Conservation (phyloP, 92 coral and sea anemone species). For the Desmophyllum pertusum region DNA sequence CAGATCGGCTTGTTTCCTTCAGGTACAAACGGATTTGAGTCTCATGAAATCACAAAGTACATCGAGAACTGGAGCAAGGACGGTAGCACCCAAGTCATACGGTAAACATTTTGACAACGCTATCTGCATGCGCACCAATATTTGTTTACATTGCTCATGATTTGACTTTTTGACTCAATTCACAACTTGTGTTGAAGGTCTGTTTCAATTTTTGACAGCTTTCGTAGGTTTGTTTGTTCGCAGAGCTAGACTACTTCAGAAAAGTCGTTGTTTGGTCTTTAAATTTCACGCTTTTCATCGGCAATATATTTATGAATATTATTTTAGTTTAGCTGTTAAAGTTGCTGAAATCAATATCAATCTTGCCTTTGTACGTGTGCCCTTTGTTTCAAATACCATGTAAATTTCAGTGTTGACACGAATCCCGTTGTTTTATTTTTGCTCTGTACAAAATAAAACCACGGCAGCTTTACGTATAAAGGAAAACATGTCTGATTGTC, state of each 20-base stretch:
- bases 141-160: conserved; percentile 41
- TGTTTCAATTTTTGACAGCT: conserved; percentile 6
- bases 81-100: conserved; percentile 39
- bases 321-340: neutral
- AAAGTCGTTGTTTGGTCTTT: conserved; percentile 21
- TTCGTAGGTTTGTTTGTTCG: conserved; percentile 2
- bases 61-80: conserved; percentile 53
- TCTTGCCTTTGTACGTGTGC: neutral
- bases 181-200: conserved; percentile 4
- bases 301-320: conserved; percentile 10
- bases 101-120: conserved; percentile 29
- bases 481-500: neutral
- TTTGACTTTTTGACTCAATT: conserved; percentile 10
- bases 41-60: conserved; percentile 38
- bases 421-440: neutral
- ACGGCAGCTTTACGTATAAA: neutral
- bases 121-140: conserved; percentile 8
- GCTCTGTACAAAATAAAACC: neutral
- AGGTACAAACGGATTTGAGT: conserved; percentile 20
- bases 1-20: conserved; percentile 48
- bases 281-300: conserved; percentile 14
- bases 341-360: conserved; percentile 3
- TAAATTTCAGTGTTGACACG: neutral
- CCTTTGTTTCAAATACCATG: neutral
- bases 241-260: conserved; percentile 4